Evolutionary conservation across 2,797 vertebrate genomes (phyloP).

Genomic region (Tapera naevia): DNA sequence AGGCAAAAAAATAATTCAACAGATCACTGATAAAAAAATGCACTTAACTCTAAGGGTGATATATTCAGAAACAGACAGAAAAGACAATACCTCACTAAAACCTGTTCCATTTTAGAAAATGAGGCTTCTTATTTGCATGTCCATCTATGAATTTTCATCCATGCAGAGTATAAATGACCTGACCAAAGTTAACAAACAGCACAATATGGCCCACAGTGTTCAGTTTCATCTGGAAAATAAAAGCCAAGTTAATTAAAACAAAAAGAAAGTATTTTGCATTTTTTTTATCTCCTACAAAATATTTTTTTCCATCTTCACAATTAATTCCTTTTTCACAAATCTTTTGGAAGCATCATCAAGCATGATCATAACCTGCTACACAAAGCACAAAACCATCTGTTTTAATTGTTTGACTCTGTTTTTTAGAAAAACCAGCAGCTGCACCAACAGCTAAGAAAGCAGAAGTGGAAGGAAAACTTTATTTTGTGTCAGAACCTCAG

Average conservation of each 20-base stretch:
- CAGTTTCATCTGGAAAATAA: not conserved
- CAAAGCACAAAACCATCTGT: not conserved
- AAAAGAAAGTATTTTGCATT: not conserved
- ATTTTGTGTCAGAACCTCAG: slow-evolving; percentile 92
- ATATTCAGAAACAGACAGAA: not conserved
- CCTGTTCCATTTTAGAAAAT: not conserved
- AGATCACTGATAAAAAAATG: not conserved
- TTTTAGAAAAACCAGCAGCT: slow-evolving; percentile 85
- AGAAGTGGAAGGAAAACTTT: slow-evolving; percentile 84
- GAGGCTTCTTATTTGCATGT: not conserved
- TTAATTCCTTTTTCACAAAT: not conserved
- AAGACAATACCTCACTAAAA: not conserved
- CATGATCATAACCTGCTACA: not conserved
- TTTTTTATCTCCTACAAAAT: not conserved
- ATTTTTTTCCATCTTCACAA: not conserved
- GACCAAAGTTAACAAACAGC: not conserved
- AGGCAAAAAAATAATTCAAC: not conserved
- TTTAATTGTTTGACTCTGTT: slow-evolving; percentile 16
- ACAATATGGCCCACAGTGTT: not conserved
- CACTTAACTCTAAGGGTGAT: not conserved
- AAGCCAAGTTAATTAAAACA: not conserved
- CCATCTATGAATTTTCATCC: not conserved
- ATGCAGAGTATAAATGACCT: not conserved
- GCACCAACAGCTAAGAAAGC: slow-evolving; percentile 78
- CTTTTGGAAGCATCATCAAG: not conserved